Evolutionary conservation across 2,888 invertebrate species (phyloP), one percentile per base, ranked within the genome.

Genomic region (Hedychridium roseum): DNA sequence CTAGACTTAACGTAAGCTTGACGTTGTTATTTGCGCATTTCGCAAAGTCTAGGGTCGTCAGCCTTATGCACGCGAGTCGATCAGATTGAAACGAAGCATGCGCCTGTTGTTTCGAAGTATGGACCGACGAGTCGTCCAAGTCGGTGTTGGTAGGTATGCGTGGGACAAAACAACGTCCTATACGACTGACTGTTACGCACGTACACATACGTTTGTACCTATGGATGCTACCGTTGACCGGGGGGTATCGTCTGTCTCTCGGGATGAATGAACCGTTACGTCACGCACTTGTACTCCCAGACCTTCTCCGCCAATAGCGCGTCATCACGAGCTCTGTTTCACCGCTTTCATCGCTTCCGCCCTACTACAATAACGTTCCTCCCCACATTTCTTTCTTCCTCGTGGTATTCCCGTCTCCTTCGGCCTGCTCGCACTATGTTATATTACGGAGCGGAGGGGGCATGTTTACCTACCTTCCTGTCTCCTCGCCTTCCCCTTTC

Each of bases 221-320:
- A 55, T 66, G 66, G 62, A 70, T 66, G 64, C 66, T 66, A 73
- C 73, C 74, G 74, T 75, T 75, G 74, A 74, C 74, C 72, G 73
- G 70, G n/a, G n/a, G 66, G 72, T 74, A 75, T 75, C 73, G 74
- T 73, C 74, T 74, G 71, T 72, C 71, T n/a, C n/a, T 67, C 67
- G 70, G 73, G 74, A 76, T 76, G 75, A 76, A 76, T 76, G 76
- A 75, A 75, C 74, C 68, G 73, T 75, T 74, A 74, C 75, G 75
- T 76, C 76, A 76, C 73, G 71, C 73, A 70, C 70, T 73, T 73
- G 70, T 73, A 72, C 70, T 70, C 74, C 68, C 69, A 58, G 67
- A 62, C 58, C 60, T 63, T 66, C 66, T 65, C 60, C 61, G 53
- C 43, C 53, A 23, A 23, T 23, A 23, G 23, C 9, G 9, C 23